phyloP scores from a whole-genome alignment of 2,888 invertebrate genomes.

The Phytoseiulus persimilis region DNA sequence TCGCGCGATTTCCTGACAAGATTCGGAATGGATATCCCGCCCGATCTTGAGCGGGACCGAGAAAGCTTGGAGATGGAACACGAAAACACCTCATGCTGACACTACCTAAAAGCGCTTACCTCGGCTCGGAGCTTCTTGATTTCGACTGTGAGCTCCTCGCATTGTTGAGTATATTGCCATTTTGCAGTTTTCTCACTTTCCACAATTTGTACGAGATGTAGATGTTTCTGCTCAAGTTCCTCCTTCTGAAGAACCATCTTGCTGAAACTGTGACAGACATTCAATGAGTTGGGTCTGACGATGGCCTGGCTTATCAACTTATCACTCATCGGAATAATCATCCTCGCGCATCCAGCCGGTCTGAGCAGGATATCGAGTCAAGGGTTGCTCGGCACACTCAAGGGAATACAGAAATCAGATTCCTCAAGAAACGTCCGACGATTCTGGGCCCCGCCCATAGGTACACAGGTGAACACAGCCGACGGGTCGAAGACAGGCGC shows the following conservation, averaged over 20 bases:
- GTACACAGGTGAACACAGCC: not conserved
- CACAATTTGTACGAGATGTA: conserved; percentile 72
- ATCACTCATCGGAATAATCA: too few species aligned
- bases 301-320: too few species aligned
- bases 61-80: not conserved
- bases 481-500: not conserved
- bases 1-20: too few species aligned
- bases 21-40: too few species aligned
- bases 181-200: conserved; percentile 85
- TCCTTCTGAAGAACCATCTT: conserved; percentile 78
- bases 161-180: conserved; percentile 85
- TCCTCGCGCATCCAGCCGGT: too few species aligned
- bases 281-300: too few species aligned
- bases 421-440: not conserved
- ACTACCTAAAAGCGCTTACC: conserved; percentile 54
- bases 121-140: conserved; percentile 78
- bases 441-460: not conserved
- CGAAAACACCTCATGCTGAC: not conserved
- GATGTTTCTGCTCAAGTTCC: conserved; percentile 80
- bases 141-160: conserved; percentile 76
- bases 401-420: conserved; percentile 1
- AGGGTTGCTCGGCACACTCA: not conserved
- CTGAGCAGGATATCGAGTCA: too few species aligned
- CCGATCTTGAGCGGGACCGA: too few species aligned
- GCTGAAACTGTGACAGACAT: conserved; percentile 63